These are phyloP conservation scores for Spilogale gracilis DNA, from an alignment of 2,113 vertebrate genomes.

Conservation along the genomic window DNA sequence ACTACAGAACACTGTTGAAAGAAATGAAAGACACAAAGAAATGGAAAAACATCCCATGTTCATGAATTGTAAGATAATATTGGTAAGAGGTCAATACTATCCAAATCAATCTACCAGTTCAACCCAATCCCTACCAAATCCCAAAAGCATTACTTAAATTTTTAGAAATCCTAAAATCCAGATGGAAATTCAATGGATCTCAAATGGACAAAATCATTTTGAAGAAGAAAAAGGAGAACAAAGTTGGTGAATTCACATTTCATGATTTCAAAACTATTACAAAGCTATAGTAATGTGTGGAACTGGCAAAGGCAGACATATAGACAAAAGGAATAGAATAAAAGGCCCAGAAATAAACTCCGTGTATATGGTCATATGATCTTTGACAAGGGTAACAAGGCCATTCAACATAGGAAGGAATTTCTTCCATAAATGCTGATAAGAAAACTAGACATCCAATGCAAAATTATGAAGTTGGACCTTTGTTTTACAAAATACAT, in stretches of 20 bases:
- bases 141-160: neutral
- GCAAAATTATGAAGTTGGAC: neutral
- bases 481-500: neutral
- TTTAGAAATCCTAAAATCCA: neutral
- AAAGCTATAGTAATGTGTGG: neutral
- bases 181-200: neutral
- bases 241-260: neutral
- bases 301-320: neutral
- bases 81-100: neutral
- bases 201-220: neutral
- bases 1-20: neutral
- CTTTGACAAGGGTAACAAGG: neutral
- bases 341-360: neutral
- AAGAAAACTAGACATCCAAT: neutral
- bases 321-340: neutral
- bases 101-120: neutral
- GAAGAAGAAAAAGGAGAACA: neutral
- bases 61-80: neutral
- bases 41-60: neutral
- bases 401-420: neutral
- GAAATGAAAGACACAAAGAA: neutral
- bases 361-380: neutral
- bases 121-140: neutral
- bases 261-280: neutral
- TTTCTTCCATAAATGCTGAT: neutral